These are phyloP conservation scores for Paramormyrops hopkinsi DNA, from an alignment of 2,797 vertebrate species.

Conservation along the genomic window DNA sequence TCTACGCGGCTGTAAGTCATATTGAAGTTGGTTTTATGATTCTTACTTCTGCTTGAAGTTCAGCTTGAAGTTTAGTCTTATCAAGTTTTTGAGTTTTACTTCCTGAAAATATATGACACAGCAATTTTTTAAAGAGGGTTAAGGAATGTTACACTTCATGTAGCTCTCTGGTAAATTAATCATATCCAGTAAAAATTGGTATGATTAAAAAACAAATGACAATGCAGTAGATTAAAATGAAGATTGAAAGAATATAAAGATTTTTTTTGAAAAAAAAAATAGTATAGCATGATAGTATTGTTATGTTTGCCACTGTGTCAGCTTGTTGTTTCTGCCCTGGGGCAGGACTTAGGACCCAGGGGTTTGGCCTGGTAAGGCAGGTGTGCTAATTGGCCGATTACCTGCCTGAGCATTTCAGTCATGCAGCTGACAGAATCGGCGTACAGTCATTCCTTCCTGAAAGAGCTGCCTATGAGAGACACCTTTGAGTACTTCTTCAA, in stretches of 20 bases:
- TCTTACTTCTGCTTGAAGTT: background rate
- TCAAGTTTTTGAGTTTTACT: background rate
- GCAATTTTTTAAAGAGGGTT: background rate
- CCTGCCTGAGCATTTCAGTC: slow-evolving; percentile 40
- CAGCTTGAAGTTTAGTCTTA: background rate
- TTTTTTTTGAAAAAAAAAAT: background rate
- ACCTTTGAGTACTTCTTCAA: background rate
- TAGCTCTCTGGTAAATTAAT: background rate
- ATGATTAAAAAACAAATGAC: background rate
- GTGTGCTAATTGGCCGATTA: slow-evolving; percentile 45
- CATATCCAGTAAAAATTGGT: background rate
- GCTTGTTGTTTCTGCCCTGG: background rate
- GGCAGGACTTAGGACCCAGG: slow-evolving; percentile 40
- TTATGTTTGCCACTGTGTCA: background rate
- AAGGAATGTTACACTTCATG: background rate
- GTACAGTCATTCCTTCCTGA: background rate
- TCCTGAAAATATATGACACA: background rate
- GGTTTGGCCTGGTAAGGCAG: slow-evolving; percentile 28
- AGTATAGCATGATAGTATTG: background rate
- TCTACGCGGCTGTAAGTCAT: background rate
- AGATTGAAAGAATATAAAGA: background rate
- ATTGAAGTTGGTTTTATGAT: background rate
- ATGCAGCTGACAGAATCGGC: slow-evolving; percentile 43
- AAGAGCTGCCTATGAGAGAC: background rate
- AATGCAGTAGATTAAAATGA: background rate